Evolutionary conservation across 2,888 invertebrate species (phyloP).

Genomic region (Nebria salina): DNA sequence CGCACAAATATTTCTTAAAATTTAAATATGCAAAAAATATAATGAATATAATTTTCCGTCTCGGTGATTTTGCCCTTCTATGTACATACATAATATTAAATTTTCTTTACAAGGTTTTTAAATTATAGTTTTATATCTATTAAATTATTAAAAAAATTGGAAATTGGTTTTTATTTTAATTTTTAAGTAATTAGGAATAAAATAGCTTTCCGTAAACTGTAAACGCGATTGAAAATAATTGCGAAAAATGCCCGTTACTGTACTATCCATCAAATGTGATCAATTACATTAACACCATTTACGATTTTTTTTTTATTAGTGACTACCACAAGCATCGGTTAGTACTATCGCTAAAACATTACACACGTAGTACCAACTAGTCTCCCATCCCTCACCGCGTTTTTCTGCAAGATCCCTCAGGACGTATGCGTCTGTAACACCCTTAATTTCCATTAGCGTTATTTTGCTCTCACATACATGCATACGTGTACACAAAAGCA

Average conservation of each 20-base stretch:
- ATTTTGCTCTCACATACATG: constrained; percentile 13
- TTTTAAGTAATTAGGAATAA: too few species aligned
- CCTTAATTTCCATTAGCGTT: constrained; percentile 37
- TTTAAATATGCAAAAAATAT: not conserved
- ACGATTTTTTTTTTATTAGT: not conserved
- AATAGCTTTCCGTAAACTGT: too few species aligned
- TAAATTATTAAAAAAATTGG: too few species aligned
- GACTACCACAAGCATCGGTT: not conserved
- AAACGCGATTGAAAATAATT: too few species aligned
- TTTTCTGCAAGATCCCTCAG: constrained; percentile 13
- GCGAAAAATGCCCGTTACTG: not conserved
- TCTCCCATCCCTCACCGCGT: not conserved
- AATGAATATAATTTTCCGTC: not conserved
- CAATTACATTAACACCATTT: not conserved
- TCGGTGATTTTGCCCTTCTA: not conserved
- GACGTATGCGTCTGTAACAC: constrained; percentile 29
- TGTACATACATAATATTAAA: not conserved
- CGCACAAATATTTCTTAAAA: not conserved
- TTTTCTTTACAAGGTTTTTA: not conserved
- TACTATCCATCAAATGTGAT: not conserved
- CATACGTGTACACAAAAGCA: not conserved
- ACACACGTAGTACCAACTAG: not conserved
- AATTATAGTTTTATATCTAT: not conserved
- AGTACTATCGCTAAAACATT: not conserved
- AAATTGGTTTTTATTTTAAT: too few species aligned